A percentile compares a stretch with the other conserved stretches of the same genome.
These are phyloP conservation scores for Pimephales promelas DNA, from an alignment of 2,113 vertebrate genomes.

Conservation along the genomic window DNA sequence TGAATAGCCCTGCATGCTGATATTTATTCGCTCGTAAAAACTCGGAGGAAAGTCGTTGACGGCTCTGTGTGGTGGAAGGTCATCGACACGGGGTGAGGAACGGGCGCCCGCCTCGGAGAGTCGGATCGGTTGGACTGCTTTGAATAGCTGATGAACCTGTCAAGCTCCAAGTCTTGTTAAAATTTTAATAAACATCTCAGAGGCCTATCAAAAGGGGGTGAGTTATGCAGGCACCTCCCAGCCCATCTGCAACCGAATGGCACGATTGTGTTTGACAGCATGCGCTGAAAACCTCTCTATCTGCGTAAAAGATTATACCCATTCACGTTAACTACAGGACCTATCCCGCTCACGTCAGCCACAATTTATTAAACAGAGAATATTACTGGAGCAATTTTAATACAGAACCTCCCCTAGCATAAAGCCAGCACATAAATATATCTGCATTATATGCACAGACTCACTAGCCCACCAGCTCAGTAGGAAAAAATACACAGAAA, in stretches of 20 bases:
- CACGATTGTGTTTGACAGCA: constrained; percentile 79
- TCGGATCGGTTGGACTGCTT: constrained; percentile 73
- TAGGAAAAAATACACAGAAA: not conserved
- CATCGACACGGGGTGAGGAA: constrained; percentile 59
- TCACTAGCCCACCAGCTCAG: constrained; percentile 27
- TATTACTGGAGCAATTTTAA: constrained; percentile 73
- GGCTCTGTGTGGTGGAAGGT: constrained; percentile 74
- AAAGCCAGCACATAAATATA: constrained; percentile 69
- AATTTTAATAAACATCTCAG: constrained; percentile 85
- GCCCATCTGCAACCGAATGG: constrained; percentile 71
- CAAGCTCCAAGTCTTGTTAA: constrained; percentile 76
- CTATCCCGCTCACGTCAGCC: constrained; percentile 69
- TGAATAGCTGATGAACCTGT: constrained; percentile 82
- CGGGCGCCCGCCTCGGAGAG: constrained; percentile 66
- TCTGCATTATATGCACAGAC: constrained; percentile 58
- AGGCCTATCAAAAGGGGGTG: constrained; percentile 81
- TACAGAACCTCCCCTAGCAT: constrained; percentile 53
- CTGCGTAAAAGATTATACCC: constrained; percentile 72
- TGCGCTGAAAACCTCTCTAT: constrained; percentile 79
- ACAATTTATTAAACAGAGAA: constrained; percentile 73
- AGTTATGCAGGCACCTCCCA: constrained; percentile 77
- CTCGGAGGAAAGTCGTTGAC: constrained; percentile 67
- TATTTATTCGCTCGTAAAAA: constrained; percentile 79
- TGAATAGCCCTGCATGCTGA: constrained; percentile 70
- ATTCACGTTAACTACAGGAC: constrained; percentile 75